Conservation (phyloP, 2,888 invertebrate species). For the Caenorhabditis sulstoni region DNA sequence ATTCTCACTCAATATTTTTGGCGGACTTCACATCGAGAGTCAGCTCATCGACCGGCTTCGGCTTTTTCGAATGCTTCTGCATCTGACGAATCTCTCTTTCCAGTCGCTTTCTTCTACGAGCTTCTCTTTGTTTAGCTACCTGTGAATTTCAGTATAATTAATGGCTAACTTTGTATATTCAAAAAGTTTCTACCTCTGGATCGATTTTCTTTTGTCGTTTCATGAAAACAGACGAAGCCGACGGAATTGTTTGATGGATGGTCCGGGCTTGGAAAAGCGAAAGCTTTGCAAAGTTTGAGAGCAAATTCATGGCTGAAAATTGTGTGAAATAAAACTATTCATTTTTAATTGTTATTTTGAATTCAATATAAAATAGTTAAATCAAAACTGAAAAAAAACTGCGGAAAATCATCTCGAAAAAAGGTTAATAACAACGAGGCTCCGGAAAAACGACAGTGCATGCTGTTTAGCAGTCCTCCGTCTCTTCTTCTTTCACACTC, state of each 20-base stretch:
- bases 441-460: conserved; percentile 9
- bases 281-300: conserved; percentile 38
- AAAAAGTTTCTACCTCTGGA: conserved; percentile 69
- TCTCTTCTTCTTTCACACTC: background rate
- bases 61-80: conserved; percentile 88
- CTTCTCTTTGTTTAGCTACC: conserved; percentile 88
- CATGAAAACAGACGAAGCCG: conserved; percentile 73
- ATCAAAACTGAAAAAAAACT: background rate
- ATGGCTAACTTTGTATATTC: background rate
- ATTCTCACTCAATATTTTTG: conserved; percentile 73
- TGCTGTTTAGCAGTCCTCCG: background rate
- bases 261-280: conserved; percentile 26
- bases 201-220: conserved; percentile 78
- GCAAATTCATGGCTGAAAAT: conserved; percentile 45
- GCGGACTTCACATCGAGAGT: conserved; percentile 82
- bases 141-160: conserved; percentile 23
- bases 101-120: conserved; percentile 88
- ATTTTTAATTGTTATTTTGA: too few species aligned
- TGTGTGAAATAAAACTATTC: background rate
- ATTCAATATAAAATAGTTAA: background rate
- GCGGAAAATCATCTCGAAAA: too few species aligned
- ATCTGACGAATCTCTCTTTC: conserved; percentile 88
- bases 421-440: conserved; percentile 12
- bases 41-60: conserved; percentile 92
- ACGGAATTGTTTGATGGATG: conserved; percentile 50